phyloP scores from a whole-genome alignment of 2,113 vertebrate species.

The Micronycteris hirsuta region DNA sequence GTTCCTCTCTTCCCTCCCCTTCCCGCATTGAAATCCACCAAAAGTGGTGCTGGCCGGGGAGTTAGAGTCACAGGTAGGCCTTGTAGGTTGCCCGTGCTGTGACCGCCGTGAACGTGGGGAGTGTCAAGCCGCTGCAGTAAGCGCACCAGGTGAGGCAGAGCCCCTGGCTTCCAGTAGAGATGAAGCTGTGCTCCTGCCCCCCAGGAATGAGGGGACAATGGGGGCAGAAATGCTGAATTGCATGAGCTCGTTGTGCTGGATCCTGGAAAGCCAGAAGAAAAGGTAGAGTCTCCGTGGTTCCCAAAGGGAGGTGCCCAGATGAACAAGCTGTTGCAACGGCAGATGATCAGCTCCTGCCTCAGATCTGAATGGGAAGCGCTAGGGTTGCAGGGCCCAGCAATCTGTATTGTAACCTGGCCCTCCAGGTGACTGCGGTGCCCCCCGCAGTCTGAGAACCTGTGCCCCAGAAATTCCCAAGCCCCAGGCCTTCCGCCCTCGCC shows the following conservation, averaged over 20 bases:
- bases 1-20: neutral
- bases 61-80: neutral
- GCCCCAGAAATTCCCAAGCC: neutral
- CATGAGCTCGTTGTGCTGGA: neutral
- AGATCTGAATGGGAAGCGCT: neutral
- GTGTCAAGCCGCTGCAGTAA: neutral
- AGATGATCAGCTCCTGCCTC: neutral
- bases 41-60: neutral
- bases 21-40: neutral
- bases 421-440: neutral
- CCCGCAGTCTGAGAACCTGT: neutral
- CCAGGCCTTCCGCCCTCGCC: neutral
- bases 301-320: neutral
- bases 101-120: neutral
- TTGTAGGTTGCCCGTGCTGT: neutral
- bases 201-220: neutral
- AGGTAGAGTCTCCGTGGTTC: neutral
- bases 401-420: neutral
- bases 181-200: rapidly evolving
- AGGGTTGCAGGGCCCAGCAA: neutral
- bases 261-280: neutral
- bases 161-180: neutral
- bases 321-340: neutral
- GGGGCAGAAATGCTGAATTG: neutral
- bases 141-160: neutral